Base-by-base conservation (phyloP, 2,888 invertebrate species). In the Cosmia trapezina region DNA sequence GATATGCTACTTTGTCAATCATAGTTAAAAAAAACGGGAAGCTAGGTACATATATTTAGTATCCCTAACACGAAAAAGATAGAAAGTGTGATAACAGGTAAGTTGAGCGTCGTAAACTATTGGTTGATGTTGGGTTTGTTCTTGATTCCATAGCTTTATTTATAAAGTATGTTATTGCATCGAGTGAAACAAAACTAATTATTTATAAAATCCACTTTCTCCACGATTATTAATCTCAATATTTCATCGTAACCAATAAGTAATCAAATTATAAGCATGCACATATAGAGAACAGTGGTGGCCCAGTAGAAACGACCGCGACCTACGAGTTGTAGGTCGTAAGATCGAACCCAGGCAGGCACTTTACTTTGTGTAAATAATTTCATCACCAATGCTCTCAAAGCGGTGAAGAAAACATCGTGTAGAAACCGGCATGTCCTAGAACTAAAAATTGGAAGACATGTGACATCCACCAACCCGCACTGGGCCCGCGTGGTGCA, bases 151-250 rank as follows among this genome's bases (percentile, higher is more conserved):
- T 33, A 49, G n/a, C 12, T 51, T 59, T 12, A 41, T 51, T 28
- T 11, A 41, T 45, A n/a, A 62, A 2, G 1, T 28, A 28, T 2
- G 28, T 28, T 28, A 28, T 73, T 62, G 19, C 62, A 56, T 56
- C 33, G 28, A 62, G 1, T 43, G 22, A 56, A 41, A 72, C 4
- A 47, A 54, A 47, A 60, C 14, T 64, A 17, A 14, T 22, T 54
- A 22, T 49, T 4, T 37, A 37, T 37, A 37, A 37, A 70, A 61
- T 43, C 45, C 2, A 77, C 78, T 72, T 78, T 78, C 59, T 60
- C 80, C 51, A 17, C 22, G 19, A 64, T 19, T 49, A 4, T 37
- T 37, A 43, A 78, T 69, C 28, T 47, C 28, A 64, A 71, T 51
- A 66, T 51, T 14, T 1, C 33, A 47, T 28, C 12, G 28, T 37